Conservation (phyloP, 23 tunicate genomes). For the Diplosoma virens region DNA sequence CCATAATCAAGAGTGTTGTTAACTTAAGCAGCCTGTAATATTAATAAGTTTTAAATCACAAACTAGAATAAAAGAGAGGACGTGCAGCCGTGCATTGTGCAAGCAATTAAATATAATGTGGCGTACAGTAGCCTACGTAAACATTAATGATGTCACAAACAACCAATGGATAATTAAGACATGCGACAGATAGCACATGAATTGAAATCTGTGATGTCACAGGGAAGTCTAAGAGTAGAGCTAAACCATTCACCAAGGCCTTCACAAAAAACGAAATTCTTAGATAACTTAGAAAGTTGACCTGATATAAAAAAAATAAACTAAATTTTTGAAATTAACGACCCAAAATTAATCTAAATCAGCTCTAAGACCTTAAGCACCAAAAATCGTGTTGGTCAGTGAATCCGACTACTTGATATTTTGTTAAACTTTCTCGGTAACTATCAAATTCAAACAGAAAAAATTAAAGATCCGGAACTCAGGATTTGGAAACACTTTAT, state of each 20-base stretch:
- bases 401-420: too few species aligned
- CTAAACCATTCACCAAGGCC: not conserved
- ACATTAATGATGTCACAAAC: not conserved
- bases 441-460: too few species aligned
- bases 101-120: not conserved
- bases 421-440: too few species aligned
- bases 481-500: too few species aligned
- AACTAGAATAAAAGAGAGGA: too few species aligned
- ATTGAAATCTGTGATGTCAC: slow-evolving; percentile 7
- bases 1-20: too few species aligned
- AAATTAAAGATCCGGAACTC: too few species aligned
- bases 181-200: not conserved
- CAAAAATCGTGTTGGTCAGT: slow-evolving; percentile 10
- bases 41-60: not conserved
- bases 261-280: not conserved
- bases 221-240: too few species aligned
- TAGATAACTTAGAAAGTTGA: not conserved
- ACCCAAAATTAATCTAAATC: slow-evolving; percentile 6
- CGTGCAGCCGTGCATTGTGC: not conserved
- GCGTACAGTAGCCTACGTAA: not conserved
- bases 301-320: not conserved
- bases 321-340: not conserved
- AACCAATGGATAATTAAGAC: not conserved
- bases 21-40: not conserved
- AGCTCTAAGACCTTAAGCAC: slow-evolving; percentile 6